Base-by-base conservation (phyloP, 30 jellyfish, hydroid and myxozoan genomes). In the Nemopilema nomurai region DNA sequence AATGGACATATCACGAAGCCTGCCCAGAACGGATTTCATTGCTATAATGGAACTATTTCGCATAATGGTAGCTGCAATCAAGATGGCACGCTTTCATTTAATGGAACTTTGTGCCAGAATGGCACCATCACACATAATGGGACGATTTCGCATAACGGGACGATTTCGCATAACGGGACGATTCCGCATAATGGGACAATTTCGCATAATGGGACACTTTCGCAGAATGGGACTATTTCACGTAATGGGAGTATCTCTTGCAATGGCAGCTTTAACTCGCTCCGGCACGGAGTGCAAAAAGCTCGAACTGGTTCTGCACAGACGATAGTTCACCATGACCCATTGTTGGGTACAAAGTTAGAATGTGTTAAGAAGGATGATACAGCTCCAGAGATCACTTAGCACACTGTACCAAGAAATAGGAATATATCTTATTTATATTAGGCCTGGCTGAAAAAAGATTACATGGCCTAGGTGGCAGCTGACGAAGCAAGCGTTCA, bases 251-350 rank as follows among this genome's bases (percentile, higher is more conserved):
- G 29, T 73, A 18, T 53, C 18, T 57, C 86, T 17, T 73, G 28
- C 1, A 70, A 72, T 25, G 92, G 92, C 27, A 83, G 92, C 31
- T 19, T 83, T 73, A 52, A 71, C 72, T 83, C 92, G 18, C 72
- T 83, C 25, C 80, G 92, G 28, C 52, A 72, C 76, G 92, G 92
- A 16, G 79, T 83, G 25, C 81, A 83, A 53, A 76, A 85, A 32
- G 67, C 92, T 49, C 77, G 74, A 20, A 83, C 71, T 49, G 92
- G 92, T 19, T 85, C 86, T 21, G 81, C 86, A 16, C 76, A 71
- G 24, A 83, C 92, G 4, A 75, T 83, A 9, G 92, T 83, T 18
- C 92, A 73, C 32, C 92, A 83, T 30, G 92, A 83, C 67, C 92
- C 92, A 1, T 19, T 72, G 16, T 51, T 69, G 23, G 92, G 92